These are phyloP conservation scores for Ginglymostoma cirratum DNA, from an alignment of 2,113 vertebrate genomes.

Conservation along the genomic window DNA sequence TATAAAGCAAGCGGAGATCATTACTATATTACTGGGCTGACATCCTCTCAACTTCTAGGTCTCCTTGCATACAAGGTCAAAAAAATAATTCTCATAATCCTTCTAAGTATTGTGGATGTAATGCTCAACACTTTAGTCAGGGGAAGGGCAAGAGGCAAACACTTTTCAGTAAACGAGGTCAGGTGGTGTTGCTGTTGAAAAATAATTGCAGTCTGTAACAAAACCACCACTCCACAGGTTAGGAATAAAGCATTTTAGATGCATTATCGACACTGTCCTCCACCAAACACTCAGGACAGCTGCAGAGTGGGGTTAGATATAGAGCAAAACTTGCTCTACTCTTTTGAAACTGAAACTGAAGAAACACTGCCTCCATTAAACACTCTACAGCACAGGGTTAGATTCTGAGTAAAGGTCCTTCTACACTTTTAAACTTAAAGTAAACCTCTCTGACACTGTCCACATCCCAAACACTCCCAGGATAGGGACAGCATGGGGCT, in stretches of 20 bases:
- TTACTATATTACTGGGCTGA: not conserved
- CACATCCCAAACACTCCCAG: no score
- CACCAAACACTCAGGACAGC: no score
- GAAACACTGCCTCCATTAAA: no score
- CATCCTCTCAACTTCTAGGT: not conserved
- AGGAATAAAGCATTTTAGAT: not conserved
- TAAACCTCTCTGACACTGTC: no score
- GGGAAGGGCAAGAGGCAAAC: not conserved
- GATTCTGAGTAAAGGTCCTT: no score
- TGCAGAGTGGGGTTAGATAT: no score
- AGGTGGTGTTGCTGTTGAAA: not conserved
- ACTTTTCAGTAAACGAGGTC: constrained; percentile 11
- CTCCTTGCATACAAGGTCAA: constrained; percentile 22
- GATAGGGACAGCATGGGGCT: no score
- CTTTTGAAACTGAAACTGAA: no score
- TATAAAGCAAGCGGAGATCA: not conserved
- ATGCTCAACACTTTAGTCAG: not conserved
- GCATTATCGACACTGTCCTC: no score
- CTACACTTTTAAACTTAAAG: no score
- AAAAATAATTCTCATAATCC: constrained; percentile 31
- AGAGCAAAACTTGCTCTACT: no score
- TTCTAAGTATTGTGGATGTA: not conserved
- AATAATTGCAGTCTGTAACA: not conserved
- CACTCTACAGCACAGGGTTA: no score
- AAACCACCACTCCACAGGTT: not conserved